Evolutionary conservation across 2,797 vertebrate genomes (phyloP).

Genomic region (Notoglanidium macrostoma): DNA sequence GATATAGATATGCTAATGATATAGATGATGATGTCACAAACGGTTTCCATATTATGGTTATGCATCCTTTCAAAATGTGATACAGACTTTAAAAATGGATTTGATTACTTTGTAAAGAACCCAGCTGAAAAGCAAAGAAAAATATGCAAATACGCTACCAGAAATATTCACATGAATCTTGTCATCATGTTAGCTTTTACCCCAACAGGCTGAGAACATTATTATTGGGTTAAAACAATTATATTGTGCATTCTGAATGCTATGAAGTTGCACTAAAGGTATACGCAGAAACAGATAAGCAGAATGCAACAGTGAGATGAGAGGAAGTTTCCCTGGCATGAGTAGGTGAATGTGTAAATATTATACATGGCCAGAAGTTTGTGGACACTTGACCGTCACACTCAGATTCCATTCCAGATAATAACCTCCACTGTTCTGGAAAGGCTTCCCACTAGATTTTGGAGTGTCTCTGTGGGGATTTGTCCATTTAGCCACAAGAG

Average conservation of each 20-base stretch:
- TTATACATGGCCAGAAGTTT: no score
- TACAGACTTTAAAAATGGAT: neutral
- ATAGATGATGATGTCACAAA: neutral
- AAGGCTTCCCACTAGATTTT: neutral
- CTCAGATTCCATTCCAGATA: neutral
- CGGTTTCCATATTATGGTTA: neutral
- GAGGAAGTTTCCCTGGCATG: neutral
- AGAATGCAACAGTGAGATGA: neutral
- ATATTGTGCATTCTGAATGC: neutral
- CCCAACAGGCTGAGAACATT: neutral
- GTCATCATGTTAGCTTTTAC: neutral
- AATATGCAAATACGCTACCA: neutral
- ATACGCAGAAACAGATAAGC: neutral
- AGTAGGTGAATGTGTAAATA: neutral
- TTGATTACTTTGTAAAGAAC: neutral
- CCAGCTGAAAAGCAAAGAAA: neutral
- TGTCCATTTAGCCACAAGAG: neutral
- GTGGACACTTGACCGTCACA: neutral
- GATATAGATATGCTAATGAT: neutral
- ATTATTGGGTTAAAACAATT: neutral
- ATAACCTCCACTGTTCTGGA: neutral
- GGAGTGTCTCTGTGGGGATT: neutral
- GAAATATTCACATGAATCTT: neutral
- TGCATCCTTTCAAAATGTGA: neutral
- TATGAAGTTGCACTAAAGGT: neutral